Evolutionary conservation across 2,888 invertebrate species (phyloP).

Genomic region (Ormyrus thymus): DNA sequence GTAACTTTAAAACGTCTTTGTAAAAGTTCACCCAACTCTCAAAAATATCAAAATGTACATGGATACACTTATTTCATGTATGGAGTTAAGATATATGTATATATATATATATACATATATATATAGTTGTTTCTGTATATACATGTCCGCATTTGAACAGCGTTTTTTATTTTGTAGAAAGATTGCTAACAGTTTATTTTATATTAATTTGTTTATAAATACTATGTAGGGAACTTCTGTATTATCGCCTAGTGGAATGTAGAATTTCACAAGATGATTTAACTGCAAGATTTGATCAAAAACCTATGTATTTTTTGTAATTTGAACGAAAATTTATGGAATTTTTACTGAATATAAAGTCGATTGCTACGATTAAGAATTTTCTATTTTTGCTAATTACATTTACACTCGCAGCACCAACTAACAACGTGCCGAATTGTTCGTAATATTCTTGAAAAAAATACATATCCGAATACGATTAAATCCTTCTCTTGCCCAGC

Average conservation of each 20-base stretch:
- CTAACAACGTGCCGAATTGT: no score
- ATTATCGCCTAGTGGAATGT: background rate
- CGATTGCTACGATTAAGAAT: no score
- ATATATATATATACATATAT: background rate
- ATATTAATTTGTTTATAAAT: background rate
- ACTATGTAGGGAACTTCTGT: background rate
- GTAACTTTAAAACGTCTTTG: background rate
- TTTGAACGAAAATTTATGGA: no score
- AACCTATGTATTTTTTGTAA: no score
- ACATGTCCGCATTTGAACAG: background rate
- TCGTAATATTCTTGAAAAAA: no score
- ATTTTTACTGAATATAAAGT: no score
- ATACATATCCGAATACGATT: background rate
- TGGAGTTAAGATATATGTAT: background rate
- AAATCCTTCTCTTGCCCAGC: conserved; percentile 14
- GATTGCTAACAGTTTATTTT: conserved; percentile 2
- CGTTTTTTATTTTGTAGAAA: conserved; percentile 7
- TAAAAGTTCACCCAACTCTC: background rate
- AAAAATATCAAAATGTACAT: background rate
- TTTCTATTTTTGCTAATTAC: no score
- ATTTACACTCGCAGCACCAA: no score
- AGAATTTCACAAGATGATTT: background rate
- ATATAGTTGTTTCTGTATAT: conserved; percentile 11
- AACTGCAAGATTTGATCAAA: background rate
- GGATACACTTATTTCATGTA: background rate